Evolutionary conservation across 2,113 vertebrate genomes (phyloP).

Genomic region (Upupa epops): DNA sequence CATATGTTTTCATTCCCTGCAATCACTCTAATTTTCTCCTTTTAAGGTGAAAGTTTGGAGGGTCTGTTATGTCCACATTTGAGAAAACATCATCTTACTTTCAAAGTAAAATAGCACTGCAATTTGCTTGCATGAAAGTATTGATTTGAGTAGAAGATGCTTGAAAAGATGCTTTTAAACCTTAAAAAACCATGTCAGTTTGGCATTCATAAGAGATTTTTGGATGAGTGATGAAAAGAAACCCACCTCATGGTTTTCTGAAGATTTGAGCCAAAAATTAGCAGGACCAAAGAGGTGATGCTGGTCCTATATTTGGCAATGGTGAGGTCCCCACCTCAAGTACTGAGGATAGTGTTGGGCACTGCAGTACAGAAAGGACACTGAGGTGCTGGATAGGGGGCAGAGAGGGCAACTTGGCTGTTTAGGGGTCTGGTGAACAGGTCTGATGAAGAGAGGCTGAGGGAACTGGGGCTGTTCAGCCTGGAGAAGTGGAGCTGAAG

Average conservation of each 20-base stretch:
- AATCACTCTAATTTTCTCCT: neutral
- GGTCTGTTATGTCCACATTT: neutral
- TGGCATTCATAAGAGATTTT: neutral
- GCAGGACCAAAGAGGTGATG: too few relatives aligned
- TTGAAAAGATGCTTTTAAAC: neutral
- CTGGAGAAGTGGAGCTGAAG: too few relatives aligned
- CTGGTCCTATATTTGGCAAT: too few relatives aligned
- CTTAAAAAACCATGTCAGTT: neutral
- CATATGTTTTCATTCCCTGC: neutral
- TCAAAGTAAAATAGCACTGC: neutral
- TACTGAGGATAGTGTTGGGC: too few relatives aligned
- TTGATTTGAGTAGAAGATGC: neutral
- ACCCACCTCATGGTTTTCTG: neutral
- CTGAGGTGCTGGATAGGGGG: too few relatives aligned
- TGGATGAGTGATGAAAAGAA: neutral
- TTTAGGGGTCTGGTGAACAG: too few relatives aligned
- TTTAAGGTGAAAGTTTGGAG: neutral
- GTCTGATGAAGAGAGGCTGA: too few relatives aligned
- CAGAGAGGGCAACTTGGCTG: too few relatives aligned
- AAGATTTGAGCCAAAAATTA: neutral
- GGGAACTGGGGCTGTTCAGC: too few relatives aligned
- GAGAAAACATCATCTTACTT: neutral
- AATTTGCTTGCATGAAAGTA: neutral
- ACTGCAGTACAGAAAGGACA: too few relatives aligned
- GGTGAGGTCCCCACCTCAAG: too few relatives aligned